Conservation (phyloP, 2,888 invertebrate species). For the Nowickia ferox region DNA sequence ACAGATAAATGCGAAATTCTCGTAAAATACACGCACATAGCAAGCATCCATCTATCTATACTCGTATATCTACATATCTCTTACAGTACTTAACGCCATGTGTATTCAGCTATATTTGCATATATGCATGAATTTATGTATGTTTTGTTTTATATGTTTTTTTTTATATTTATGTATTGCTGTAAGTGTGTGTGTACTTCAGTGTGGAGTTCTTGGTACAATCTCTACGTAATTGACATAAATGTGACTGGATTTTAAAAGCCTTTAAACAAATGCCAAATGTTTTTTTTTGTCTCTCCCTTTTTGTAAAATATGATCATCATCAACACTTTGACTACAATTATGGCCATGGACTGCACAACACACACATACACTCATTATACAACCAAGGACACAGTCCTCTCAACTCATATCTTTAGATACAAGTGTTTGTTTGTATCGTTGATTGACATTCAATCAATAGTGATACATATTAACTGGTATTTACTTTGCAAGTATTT, state of each 20-base stretch:
- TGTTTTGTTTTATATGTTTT: too few relatives aligned
- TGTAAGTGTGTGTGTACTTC: not conserved
- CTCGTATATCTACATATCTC: constrained; percentile 3
- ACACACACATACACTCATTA: not conserved
- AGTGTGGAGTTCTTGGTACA: constrained; percentile 56
- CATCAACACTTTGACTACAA: constrained; percentile 68
- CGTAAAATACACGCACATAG: not conserved
- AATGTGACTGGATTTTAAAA: constrained; percentile 72
- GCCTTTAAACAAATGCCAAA: constrained; percentile 66
- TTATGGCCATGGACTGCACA: constrained; percentile 65
- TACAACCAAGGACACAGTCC: constrained; percentile 21
- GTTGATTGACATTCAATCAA: constrained; percentile 65
- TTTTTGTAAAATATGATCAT: constrained; percentile 49
- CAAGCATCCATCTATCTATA: not conserved
- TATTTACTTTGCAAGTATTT: constrained; percentile 28
- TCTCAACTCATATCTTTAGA: not conserved
- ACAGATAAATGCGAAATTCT: constrained; percentile 46
- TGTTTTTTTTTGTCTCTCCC: constrained; percentile 19
- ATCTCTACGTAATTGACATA: constrained; percentile 67
- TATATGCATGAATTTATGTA: constrained; percentile 1
- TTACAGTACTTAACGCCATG: not conserved
- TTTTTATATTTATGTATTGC: too few relatives aligned
- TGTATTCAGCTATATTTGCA: not conserved
- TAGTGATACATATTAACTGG: constrained; percentile 41
- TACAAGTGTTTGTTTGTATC: constrained; percentile 36